Evolutionary conservation across 2,888 invertebrate species (phyloP).

Genomic region (Drymonia ruficornis): DNA sequence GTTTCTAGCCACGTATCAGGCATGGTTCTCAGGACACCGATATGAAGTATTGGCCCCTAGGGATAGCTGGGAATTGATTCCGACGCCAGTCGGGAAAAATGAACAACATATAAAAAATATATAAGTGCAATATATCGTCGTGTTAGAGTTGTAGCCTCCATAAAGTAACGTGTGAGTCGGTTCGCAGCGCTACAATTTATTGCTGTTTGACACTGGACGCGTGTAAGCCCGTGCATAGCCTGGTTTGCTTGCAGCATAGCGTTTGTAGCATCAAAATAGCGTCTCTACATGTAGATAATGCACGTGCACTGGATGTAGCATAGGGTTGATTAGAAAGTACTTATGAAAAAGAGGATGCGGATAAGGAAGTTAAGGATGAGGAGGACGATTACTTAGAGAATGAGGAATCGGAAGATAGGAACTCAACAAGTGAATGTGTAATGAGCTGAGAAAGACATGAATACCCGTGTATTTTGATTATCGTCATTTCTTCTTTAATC

Average conservation of each 20-base stretch:
- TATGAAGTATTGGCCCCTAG: conserved; percentile 55
- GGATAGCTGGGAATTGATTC: conserved; percentile 57
- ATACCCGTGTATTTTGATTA: too few relatives aligned
- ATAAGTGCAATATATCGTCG: conserved; percentile 24
- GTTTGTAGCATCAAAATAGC: neutral
- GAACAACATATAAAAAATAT: conserved; percentile 42
- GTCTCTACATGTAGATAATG: neutral
- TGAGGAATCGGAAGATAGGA: too few relatives aligned
- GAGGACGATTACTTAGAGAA: too few relatives aligned
- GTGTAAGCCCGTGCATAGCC: conserved; percentile 16
- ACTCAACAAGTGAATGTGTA: too few relatives aligned
- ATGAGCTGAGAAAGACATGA: too few relatives aligned
- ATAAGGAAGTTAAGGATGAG: too few relatives aligned
- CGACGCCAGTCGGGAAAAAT: conserved; percentile 47
- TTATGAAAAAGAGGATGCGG: too few relatives aligned
- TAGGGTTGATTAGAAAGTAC: too few relatives aligned
- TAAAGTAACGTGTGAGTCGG: conserved; percentile 36
- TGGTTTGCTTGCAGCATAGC: neutral
- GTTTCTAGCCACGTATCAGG: conserved; percentile 34
- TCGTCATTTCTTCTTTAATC: too few relatives aligned
- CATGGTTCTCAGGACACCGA: conserved; percentile 44
- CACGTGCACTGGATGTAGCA: too few relatives aligned
- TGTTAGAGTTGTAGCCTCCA: conserved; percentile 31
- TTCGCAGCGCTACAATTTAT: conserved; percentile 36
- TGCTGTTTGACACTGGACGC: conserved; percentile 46